These are phyloP conservation scores for Paracentrotus lividus DNA, from an alignment of 53 echinoderm and acorn worm species.

Conservation along the genomic window DNA sequence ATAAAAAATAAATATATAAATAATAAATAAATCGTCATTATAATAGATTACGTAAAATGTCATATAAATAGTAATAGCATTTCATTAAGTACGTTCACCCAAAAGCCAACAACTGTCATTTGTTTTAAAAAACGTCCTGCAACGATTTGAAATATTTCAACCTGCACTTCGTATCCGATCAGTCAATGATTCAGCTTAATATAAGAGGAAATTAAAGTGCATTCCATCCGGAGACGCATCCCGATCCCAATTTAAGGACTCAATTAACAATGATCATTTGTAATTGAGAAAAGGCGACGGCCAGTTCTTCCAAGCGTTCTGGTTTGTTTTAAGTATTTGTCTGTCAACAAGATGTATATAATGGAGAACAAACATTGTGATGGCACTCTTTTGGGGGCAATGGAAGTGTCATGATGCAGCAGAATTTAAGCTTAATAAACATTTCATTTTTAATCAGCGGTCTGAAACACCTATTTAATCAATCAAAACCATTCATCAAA, in stretches of 20 bases:
- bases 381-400: background rate
- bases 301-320: conserved; percentile 32
- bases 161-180: conserved; percentile 22
- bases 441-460: background rate
- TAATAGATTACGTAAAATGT: no score
- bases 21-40: no score
- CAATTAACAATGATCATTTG: conserved; percentile 55
- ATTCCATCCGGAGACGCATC: background rate
- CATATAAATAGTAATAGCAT: no score
- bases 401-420: background rate
- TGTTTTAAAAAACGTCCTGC: conserved; percentile 15
- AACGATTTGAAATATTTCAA: background rate
- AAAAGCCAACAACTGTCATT: background rate
- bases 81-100: no score
- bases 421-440: background rate
- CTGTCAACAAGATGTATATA: conserved; percentile 21
- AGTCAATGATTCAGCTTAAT: conserved; percentile 57
- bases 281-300: conserved; percentile 56
- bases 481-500: no score
- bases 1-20: no score
- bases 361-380: conserved; percentile 44
- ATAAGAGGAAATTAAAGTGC: conserved; percentile 45
- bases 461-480: no score
- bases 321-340: conserved; percentile 16
- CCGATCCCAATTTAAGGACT: conserved; percentile 31